phyloP scores from a whole-genome alignment of 2,888 invertebrate species.

The Xanthorhoe spadicearia region DNA sequence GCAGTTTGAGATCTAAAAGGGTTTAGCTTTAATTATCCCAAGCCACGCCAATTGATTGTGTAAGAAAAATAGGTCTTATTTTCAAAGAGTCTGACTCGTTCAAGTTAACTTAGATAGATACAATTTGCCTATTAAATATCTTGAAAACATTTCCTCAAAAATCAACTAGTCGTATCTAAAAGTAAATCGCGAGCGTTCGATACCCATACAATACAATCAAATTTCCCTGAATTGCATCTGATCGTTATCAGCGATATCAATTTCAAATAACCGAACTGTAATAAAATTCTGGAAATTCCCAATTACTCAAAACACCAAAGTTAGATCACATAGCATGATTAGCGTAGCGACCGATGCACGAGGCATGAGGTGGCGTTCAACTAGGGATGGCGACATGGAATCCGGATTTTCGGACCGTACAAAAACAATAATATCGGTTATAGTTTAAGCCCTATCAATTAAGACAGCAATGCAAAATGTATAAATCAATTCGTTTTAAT shows the following conservation, averaged over 20 bases:
- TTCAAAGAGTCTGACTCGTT: too few species aligned
- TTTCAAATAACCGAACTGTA: constrained; percentile 41
- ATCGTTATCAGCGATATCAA: constrained; percentile 39
- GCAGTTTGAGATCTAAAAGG: neutral
- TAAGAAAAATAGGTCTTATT: too few species aligned
- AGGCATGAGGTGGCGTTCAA: constrained; percentile 41
- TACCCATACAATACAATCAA: constrained; percentile 18
- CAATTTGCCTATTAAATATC: too few species aligned
- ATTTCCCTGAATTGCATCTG: constrained; percentile 35
- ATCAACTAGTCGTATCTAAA: too few species aligned
- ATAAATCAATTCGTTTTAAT: neutral
- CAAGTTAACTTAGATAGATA: too few species aligned
- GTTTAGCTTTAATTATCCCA: neutral
- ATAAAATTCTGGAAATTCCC: constrained; percentile 54
- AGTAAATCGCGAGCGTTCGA: neutral
- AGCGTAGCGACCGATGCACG: constrained; percentile 62
- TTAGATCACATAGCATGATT: constrained; percentile 69
- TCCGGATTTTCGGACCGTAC: neutral
- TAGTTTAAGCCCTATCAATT: neutral
- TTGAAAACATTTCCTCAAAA: too few species aligned
- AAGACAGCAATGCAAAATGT: neutral
- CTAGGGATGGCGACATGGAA: constrained; percentile 23
- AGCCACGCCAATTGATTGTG: neutral
- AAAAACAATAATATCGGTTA: neutral
- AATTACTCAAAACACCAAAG: constrained; percentile 62